These are phyloP conservation scores for Phrynocephalus versicolor DNA, from an alignment of 2,113 vertebrate species.

Conservation along the genomic window DNA sequence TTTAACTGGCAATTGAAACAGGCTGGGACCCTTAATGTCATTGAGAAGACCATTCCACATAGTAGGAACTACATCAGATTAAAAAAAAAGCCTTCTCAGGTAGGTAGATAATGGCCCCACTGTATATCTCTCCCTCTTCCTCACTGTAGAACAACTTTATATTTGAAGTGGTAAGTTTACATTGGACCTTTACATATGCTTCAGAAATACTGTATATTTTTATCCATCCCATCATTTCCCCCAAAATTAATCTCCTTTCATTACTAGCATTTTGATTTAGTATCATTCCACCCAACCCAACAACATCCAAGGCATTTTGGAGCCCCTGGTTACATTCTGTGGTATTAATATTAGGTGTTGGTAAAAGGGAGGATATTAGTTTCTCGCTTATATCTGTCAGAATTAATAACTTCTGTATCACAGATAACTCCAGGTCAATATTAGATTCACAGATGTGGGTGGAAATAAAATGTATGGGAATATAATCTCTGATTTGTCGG, in stretches of 20 bases:
- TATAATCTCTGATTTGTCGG: slow-evolving; percentile 80
- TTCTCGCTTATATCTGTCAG: slow-evolving; percentile 85
- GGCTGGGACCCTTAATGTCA: no score
- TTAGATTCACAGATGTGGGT: slow-evolving; percentile 82
- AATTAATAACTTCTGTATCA: slow-evolving; percentile 86
- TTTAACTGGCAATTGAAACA: no score
- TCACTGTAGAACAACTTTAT: not conserved
- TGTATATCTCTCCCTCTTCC: not conserved
- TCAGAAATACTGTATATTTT: slow-evolving; percentile 65
- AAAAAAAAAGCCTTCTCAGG: no score
- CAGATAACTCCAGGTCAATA: slow-evolving; percentile 83
- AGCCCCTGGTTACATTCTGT: slow-evolving; percentile 74
- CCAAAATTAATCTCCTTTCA: slow-evolving; percentile 78
- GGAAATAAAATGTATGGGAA: slow-evolving; percentile 83
- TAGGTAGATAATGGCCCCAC: no score
- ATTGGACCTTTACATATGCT: slow-evolving; percentile 51
- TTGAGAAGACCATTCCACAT: no score
- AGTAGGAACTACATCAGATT: no score
- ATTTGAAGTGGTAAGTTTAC: slow-evolving; percentile 38
- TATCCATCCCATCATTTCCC: slow-evolving; percentile 72
- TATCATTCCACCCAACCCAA: slow-evolving; percentile 68
- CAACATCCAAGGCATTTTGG: slow-evolving; percentile 62
- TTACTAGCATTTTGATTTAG: slow-evolving; percentile 76
- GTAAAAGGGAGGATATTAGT: slow-evolving; percentile 83
- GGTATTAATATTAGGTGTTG: slow-evolving; percentile 85